Evolutionary conservation across 2,797 vertebrate species (phyloP).

Genomic region (Amphiprion clarkii): DNA sequence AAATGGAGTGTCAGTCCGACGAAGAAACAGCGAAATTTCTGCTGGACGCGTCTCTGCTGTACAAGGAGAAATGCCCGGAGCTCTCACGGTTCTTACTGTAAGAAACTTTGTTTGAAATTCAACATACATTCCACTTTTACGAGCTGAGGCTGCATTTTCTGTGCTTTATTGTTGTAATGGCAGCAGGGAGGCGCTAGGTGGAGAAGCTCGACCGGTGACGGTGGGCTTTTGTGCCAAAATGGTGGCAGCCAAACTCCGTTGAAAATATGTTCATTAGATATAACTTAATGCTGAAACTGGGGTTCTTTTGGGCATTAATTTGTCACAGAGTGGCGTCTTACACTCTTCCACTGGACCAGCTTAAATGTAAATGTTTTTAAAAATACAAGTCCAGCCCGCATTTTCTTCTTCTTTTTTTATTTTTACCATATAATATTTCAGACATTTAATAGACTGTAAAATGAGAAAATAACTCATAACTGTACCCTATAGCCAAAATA

Average conservation of each 20-base stretch:
- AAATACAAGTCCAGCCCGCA: not conserved
- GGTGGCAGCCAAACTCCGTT: no score
- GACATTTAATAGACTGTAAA: no score
- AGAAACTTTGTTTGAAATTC: constrained; percentile 47
- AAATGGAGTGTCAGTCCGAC: not conserved
- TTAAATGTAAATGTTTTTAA: not conserved
- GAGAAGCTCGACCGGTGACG: constrained; percentile 31
- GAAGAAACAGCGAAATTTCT: constrained; percentile 55
- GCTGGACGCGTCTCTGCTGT: constrained; percentile 76
- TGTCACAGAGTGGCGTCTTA: not conserved
- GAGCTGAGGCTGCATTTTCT: fast-evolving
- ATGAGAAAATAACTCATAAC: no score
- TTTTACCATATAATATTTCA: no score
- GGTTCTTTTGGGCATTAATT: no score
- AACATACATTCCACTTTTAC: not conserved
- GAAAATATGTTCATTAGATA: no score
- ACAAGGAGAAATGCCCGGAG: constrained; percentile 80
- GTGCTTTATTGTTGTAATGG: constrained; percentile 60
- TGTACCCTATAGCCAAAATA: no score
- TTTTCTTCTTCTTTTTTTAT: no score
- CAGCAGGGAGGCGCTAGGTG: constrained; percentile 64
- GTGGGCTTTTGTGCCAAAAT: not conserved
- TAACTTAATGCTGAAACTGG: no score
- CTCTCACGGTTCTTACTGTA: constrained; percentile 83
- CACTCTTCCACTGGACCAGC: not conserved